A percentile compares a stretch with the other conserved stretches of the same genome.
These are phyloP conservation scores for Bradypodion pumilum DNA, from an alignment of 2,797 vertebrate species.

Conservation along the genomic window DNA sequence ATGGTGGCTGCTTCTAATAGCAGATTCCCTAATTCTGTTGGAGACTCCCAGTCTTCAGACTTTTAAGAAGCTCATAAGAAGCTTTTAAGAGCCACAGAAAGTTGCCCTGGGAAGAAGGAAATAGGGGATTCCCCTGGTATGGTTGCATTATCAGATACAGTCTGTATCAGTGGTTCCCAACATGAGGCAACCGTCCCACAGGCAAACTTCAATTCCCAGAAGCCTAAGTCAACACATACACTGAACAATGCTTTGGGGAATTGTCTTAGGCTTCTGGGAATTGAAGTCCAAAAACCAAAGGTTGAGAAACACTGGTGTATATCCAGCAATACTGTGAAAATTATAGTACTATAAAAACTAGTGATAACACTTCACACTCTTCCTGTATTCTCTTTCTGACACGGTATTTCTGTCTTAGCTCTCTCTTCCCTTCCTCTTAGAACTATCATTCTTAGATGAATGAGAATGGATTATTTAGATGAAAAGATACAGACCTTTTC, in stretches of 20 bases:
- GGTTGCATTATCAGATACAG: not conserved
- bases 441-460: not conserved
- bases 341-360: not conserved
- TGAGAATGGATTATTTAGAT: not conserved
- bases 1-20: not conserved
- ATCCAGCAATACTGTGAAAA: not conserved
- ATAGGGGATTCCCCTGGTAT: not conserved
- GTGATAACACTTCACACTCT: not conserved
- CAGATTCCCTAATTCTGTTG: not conserved
- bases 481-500: not conserved
- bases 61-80: not conserved
- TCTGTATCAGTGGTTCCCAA: too few species aligned
- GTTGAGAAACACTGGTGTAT: too few species aligned
- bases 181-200: too few species aligned
- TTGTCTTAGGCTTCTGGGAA: too few species aligned
- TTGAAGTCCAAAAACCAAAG: too few species aligned
- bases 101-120: not conserved
- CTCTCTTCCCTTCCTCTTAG: not conserved
- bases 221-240: too few species aligned
- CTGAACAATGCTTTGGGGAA: too few species aligned
- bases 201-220: too few species aligned
- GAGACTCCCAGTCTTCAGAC: not conserved
- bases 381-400: not conserved
- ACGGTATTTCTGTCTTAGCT: not conserved
- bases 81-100: not conserved